phyloP scores from a whole-genome alignment of 2,797 vertebrate species.

The Spondyliosoma cantharus region DNA sequence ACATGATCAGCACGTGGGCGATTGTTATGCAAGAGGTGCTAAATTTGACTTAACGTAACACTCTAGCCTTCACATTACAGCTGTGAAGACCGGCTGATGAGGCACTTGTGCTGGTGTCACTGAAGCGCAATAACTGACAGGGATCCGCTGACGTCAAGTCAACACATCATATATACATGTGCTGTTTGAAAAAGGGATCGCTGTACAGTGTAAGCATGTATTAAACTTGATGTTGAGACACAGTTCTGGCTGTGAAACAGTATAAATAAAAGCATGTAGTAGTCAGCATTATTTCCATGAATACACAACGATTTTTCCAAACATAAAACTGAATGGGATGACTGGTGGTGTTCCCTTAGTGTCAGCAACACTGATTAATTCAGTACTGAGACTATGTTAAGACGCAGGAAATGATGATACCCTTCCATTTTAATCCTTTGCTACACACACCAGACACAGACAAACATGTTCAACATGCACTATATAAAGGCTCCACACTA shows the following conservation, averaged over 20 bases:
- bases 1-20: constrained; percentile 32
- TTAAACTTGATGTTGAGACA: constrained; percentile 11
- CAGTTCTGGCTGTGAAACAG: not conserved
- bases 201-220: not conserved
- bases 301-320: not conserved
- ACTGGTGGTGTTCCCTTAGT: not conserved
- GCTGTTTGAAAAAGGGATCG: constrained; percentile 2
- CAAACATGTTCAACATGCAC: constrained; percentile 3
- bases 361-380: constrained; percentile 10
- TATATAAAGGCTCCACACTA: constrained; percentile 7
- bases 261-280: constrained; percentile 5
- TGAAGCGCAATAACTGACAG: not conserved
- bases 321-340: constrained; percentile 3
- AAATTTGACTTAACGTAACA: constrained; percentile 50
- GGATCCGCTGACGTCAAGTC: constrained; percentile 11
- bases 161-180: not conserved
- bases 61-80: constrained; percentile 41
- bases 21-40: constrained; percentile 63
- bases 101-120: constrained; percentile 16
- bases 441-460: not conserved
- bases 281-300: not conserved
- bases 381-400: constrained; percentile 26
- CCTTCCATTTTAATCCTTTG: constrained; percentile 52
- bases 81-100: constrained; percentile 40
- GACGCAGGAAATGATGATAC: constrained; percentile 36